These are phyloP conservation scores for Bombycilla garrulus DNA, from an alignment of 2,113 vertebrate genomes.

Conservation along the genomic window DNA sequence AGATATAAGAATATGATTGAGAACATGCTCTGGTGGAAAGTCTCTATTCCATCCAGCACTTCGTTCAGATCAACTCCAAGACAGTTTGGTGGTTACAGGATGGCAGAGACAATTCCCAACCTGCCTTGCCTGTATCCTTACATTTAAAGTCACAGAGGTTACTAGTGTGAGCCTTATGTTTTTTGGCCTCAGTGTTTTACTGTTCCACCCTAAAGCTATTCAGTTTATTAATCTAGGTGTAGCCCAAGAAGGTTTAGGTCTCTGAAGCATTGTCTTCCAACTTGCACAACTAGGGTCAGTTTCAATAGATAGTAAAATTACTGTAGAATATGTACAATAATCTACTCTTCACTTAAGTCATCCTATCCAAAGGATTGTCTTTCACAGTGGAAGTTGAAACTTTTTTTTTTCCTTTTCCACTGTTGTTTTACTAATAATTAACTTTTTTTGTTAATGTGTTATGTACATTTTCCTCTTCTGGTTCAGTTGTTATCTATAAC, in stretches of 20 bases:
- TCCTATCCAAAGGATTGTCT: background rate
- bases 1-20: background rate
- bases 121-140: background rate
- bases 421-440: background rate
- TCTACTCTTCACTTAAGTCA: background rate
- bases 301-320: background rate
- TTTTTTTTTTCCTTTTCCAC: background rate
- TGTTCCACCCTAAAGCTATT: background rate
- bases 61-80: background rate
- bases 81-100: background rate
- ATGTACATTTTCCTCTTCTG: background rate
- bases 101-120: background rate
- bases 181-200: background rate
- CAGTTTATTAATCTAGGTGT: background rate
- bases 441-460: background rate
- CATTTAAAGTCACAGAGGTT: background rate
- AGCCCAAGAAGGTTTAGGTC: background rate
- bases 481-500: background rate
- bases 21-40: background rate
- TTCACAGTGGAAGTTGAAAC: background rate
- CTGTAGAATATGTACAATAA: background rate
- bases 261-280: background rate
- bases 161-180: background rate
- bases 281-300: background rate
- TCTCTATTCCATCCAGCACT: background rate